Evolutionary conservation across 2,888 invertebrate genomes (phyloP), one percentile per base, ranked within the genome.

Genomic region (Cataglyphis altisquamis): DNA sequence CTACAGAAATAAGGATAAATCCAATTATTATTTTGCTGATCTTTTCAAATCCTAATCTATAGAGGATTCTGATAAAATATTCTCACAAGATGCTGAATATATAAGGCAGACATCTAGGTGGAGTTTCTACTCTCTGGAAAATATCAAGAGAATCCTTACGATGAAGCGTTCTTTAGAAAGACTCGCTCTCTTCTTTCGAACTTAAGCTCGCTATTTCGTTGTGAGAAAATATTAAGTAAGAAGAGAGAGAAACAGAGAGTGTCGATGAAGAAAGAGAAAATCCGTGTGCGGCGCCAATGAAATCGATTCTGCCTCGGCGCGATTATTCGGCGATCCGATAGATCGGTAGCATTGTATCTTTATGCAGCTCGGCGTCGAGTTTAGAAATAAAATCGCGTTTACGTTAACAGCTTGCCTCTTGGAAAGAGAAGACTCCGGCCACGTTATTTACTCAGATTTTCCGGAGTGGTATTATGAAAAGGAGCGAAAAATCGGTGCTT

Each of bases 331-430:
- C 12, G 57, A 70, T 41, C 62, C 84, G 60, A 86, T 87, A 72
- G 81, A 73, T 83, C 39, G 62, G 75, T 72, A 73, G 62, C 66
- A 67, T 66, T 68, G 10, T 25, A 64, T 64, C 63, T 48, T 70
- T 29, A 81, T 66, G 86, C 80, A 83, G 83, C 78, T 80, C 63
- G 62, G 82, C 87, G 83, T 86, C 86, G 60, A 77, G 70, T 74
- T 80, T 75, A 67, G 60, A 84, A 87, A 90, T 90, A 85, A 90
- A 89, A 90, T 90, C 90, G 68, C 84, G 77, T 89, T 90, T 87
- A 83, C 86, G 85, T 86, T 87, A 74, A 75, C 73, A 60, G n/a
- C 60, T 81, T 67, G 25, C n/a, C 36, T 72, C 15, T 29, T 32
- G 52, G 41, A 62, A 63, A 68, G 64, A 57, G 21, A 55, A 75